Base-by-base conservation (phyloP, 2,113 vertebrate species). In the Catharus fuscescens region DNA sequence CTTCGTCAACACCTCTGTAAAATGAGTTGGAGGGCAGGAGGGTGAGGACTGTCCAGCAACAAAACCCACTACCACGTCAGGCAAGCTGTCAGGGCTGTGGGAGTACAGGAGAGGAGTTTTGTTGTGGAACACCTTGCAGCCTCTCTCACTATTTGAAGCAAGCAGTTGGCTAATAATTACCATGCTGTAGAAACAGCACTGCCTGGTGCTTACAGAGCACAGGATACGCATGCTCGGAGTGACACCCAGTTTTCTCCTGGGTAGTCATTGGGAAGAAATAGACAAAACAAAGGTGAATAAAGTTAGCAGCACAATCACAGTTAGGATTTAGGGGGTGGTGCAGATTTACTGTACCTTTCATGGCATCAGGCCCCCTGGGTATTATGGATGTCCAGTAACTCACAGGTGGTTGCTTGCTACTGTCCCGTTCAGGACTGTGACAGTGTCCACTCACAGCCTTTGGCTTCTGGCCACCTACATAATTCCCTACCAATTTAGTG, bases 211-310 rank as follows among this genome's bases (percentile, higher is more conserved):
- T n/a, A 32, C 14, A 32, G 71, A 59, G 54, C 65, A 40, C 11
- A 5, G 17, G 32, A 34, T 34, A 52, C 52, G 61, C 62, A 38
- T 0, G 0, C 17, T 45, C 4, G 1, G 52, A 47, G 14, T 45
- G 20, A 26, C 0, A 0, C 45, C 69, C 57, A 78, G 20, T 40
- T 72, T 32, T 34, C 29, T 56, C 20, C 12, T 2, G 21, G 3
- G 1, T 47, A 36, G 36, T 44, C 40, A 40, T 12, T 34, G 25
- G 53, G 56, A 84, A 82, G n/a, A 42, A 60, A 53, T 29, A 61
- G 78, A 62, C 18, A 21, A 34, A 24, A 45, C 14, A 53, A 57
- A 62, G 19, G 24, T 60, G 45, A 83, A 70, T 50, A 11, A 71
- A 57, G 42, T 45, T 60, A 88, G 32, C 42, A 79, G 24, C 48